Base-by-base conservation (phyloP, 2,888 invertebrate genomes). In the Eupithecia tripunctaria region DNA sequence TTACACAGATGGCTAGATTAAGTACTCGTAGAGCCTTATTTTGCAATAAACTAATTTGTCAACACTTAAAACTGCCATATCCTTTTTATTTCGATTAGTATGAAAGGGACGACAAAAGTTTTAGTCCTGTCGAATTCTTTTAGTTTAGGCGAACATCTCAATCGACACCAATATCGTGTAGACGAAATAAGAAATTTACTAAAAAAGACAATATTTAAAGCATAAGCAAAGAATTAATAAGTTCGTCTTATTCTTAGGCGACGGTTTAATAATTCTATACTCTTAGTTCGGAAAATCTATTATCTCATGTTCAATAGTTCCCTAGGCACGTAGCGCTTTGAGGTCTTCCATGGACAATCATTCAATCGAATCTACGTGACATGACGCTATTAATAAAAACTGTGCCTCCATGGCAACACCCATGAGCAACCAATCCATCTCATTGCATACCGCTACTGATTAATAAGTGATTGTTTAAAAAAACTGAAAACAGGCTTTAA, bases 371-470 rank as follows among this genome's bases (percentile, higher is more conserved):
- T 79, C 75, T 74, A 80, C 74, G 74, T 77, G 72, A 70, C 77
- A 21, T 63, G 62, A 76, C 80, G 79, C 78, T 78, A 81, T 79
- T 77, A 69, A 56, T 71, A 62, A 74, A 64, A 73, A 62, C 76
- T 73, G 62, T 79, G 76, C 60, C 76, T 73, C 69, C 76, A 73
- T 76, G 66, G 72, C 74, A 76, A 74, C 73, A 70, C 51, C 25
- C 36, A n/a, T 21, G 8, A 21, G 25, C 56, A 14, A 56, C 21
- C 56, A 56, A 56, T 56, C 10, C 2, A 51, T 25, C 56, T 14
- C 56, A 56, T 56, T 25, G 25, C 56, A 56, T 2, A 10, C 12
- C 25, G 25, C 25, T 25, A 25, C 56, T 14, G 14, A 5, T 56
- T 0, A 21, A 51, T 12, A 51, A 56, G 25, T 14, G 56, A 25